phyloP scores from a whole-genome alignment of 2,888 invertebrate genomes.

The Perithous albicinctus region DNA sequence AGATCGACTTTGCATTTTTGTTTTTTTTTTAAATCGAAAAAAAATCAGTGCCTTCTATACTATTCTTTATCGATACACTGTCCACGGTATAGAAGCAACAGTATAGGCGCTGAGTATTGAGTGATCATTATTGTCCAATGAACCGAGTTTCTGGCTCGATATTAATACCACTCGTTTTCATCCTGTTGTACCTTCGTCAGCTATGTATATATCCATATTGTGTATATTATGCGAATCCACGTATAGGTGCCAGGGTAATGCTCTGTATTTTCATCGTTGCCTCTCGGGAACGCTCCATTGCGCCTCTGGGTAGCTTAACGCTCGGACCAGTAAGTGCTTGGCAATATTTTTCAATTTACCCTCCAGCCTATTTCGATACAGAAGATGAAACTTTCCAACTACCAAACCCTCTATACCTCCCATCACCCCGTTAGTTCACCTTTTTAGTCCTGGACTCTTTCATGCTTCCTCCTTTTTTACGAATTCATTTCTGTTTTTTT shows the following conservation, averaged over 20 bases:
- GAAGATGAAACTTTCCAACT: not conserved
- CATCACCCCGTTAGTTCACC: not conserved
- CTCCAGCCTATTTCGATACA: constrained; percentile 13
- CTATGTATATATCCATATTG: not conserved
- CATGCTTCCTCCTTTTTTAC: not conserved
- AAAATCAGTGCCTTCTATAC: not conserved
- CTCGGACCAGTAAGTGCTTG: constrained; percentile 50
- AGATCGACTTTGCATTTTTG: no score
- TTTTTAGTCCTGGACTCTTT: not conserved
- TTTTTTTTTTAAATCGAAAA: not conserved
- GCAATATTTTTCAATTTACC: constrained; percentile 64
- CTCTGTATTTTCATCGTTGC: constrained; percentile 22
- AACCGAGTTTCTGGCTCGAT: constrained; percentile 41
- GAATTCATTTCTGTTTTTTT: not conserved
- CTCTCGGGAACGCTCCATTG: constrained; percentile 52
- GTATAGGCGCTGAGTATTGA: constrained; percentile 21
- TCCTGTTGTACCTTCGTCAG: not conserved
- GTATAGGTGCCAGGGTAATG: not conserved
- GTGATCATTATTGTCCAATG: constrained; percentile 34
- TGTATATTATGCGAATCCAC: not conserved
- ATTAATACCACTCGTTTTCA: constrained; percentile 31
- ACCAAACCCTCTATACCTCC: not conserved
- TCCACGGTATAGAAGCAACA: not conserved
- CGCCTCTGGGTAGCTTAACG: constrained; percentile 44
- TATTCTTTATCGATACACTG: not conserved